Conservation (phyloP, 64 coral and sea anemone genomes). For the Trachythela sp. region DNA sequence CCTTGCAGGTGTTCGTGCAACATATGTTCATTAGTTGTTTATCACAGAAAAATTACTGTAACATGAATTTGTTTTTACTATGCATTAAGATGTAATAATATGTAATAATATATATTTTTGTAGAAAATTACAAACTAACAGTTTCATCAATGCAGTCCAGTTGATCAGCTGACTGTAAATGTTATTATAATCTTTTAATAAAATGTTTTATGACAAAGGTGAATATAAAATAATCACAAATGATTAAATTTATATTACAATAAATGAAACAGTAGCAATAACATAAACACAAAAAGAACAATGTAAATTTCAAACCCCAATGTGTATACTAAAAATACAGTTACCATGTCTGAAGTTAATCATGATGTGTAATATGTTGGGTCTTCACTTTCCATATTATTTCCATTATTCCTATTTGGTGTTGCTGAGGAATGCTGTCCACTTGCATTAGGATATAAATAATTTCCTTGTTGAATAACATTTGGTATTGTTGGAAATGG, state of each 20-base stretch:
- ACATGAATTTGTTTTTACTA: too few relatives aligned
- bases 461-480: conserved; percentile 2
- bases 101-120: too few relatives aligned
- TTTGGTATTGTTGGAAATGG: not conserved
- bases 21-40: too few relatives aligned
- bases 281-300: not conserved
- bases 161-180: too few relatives aligned
- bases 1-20: too few relatives aligned
- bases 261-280: not conserved
- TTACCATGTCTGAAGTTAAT: not conserved
- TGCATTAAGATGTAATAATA: too few relatives aligned
- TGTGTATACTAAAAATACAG: not conserved
- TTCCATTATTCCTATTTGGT: not conserved
- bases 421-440: not conserved
- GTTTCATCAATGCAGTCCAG: too few relatives aligned
- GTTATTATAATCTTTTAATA: too few relatives aligned
- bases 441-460: not conserved
- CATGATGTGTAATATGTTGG: not conserved
- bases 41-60: too few relatives aligned
- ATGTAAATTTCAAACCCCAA: not conserved
- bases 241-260: not conserved
- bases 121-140: too few relatives aligned
- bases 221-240: too few relatives aligned
- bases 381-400: not conserved
- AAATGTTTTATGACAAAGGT: too few relatives aligned